Percentiles rank a stretch among this genome's conserved stretches.
Conservation (phyloP, 2,113 vertebrate genomes). For the Steatornis caripensis region DNA sequence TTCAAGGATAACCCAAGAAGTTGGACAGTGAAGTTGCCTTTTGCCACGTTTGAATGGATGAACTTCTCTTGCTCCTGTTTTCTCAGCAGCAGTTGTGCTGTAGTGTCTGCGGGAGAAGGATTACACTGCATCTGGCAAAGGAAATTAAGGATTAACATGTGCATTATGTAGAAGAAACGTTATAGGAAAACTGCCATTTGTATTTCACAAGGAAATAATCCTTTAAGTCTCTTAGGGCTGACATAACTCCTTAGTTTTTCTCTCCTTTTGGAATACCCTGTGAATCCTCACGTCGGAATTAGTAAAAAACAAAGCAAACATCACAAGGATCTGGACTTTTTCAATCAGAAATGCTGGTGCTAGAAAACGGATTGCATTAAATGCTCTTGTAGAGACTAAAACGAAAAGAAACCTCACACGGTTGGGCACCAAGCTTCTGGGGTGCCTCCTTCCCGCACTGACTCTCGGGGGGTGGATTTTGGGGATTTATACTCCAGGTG, state of each 20-base stretch:
- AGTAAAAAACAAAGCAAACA: not conserved
- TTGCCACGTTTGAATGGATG: not conserved
- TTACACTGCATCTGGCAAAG: constrained; percentile 50
- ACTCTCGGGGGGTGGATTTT: not conserved
- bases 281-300: not conserved
- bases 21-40: not conserved
- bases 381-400: not conserved
- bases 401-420: accelerated
- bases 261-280: not conserved
- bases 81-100: not conserved
- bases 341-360: not conserved
- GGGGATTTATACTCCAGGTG: not conserved
- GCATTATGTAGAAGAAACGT: constrained; percentile 33
- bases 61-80: not conserved
- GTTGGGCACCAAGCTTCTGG: not conserved
- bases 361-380: not conserved
- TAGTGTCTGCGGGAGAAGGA: constrained; percentile 40
- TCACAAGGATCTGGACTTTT: not conserved
- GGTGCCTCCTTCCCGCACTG: not conserved
- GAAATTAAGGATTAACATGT: constrained; percentile 59
- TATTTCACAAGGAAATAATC: constrained; percentile 64
- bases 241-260: constrained; percentile 2
- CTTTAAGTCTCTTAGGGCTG: constrained; percentile 60
- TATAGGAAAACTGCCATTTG: constrained; percentile 50
- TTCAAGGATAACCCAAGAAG: not conserved